Evolutionary conservation across 2,113 vertebrate genomes (phyloP).

Genomic region (Xiphophorus hellerii): DNA sequence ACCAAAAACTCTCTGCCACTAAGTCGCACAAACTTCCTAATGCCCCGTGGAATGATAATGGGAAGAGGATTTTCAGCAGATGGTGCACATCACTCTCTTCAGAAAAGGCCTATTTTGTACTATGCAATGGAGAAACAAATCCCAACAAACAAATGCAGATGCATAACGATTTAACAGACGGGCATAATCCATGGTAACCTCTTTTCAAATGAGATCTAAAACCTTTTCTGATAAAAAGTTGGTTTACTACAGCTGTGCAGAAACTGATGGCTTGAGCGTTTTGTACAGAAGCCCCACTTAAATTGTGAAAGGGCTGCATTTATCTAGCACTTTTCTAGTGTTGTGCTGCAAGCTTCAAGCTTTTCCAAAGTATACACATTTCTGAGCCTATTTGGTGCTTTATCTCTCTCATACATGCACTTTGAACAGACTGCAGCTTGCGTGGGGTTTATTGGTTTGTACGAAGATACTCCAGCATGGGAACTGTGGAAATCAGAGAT

Average conservation of each 20-base stretch:
- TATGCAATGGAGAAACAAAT: not conserved
- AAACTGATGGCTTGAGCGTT: not conserved
- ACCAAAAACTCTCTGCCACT: slow-evolving; percentile 52
- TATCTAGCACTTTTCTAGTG: not conserved
- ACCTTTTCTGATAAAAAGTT: slow-evolving; percentile 6
- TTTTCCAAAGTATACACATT: not conserved
- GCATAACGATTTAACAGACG: not conserved
- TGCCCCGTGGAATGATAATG: slow-evolving; percentile 31
- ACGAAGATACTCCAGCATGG: not conserved
- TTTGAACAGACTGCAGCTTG: not conserved
- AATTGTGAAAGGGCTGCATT: not conserved
- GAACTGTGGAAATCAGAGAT: not conserved
- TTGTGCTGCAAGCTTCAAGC: not conserved
- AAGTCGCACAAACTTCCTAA: slow-evolving; percentile 38
- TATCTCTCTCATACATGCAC: not conserved
- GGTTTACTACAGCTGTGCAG: not conserved
- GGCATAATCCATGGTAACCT: not conserved
- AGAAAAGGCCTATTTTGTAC: not conserved
- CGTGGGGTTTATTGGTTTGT: not conserved
- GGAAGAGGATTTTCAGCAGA: slow-evolving; percentile 16
- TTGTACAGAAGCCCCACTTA: not conserved
- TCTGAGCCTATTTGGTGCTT: not conserved
- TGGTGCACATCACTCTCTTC: not conserved
- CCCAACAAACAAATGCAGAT: not conserved
- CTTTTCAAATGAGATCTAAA: not conserved